Evolutionary conservation across 2,888 invertebrate genomes (phyloP), one percentile per base, ranked within the genome.

Genomic region (Atethmia centrago): DNA sequence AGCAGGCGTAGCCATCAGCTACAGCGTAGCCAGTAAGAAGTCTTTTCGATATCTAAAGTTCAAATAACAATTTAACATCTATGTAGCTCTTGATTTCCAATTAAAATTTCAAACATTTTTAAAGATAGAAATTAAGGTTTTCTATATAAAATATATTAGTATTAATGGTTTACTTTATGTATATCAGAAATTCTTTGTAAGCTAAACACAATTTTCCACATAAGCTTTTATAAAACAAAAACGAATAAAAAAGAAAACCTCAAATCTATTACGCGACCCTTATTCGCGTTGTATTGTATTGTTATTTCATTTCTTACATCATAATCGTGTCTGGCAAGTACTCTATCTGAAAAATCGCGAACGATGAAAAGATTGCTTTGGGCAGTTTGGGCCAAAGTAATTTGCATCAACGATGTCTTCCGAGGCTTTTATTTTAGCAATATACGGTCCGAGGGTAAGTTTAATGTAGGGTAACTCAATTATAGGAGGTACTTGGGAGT

Each of bases 381-480:
- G 75, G 75, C 68, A 70, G 67, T 70, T 70, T 67, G 53, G 70
- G n/a, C 40, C 42, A 74, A 71, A 77, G 79, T 85, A 86, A 87
- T 85, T 84, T 85, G 81, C 82, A 78, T 79, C 78, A 74, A 72
- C 80, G 80, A 77, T 77, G 69, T 85, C 85, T 85, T 87, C 87
- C 85, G 84, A 89, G 89, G 89, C 90, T 91, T 94, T 94, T 94
- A 93, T 94, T 94, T 93, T 91, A 90, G 91, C 90, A 89, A 92
- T 93, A 92, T 94, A 92, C 90, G 90, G 88, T 87, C 90, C 88
- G 88, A 88, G 88, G 86, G 88, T 90, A 93, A 93, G 93, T 94
- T 94, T 93, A 93, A 94, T 94, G 93, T 92, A 90, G 93, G 93
- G 92, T 93, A 93, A 94, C 94, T 93, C 92, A 92, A 92, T 94